These are phyloP conservation scores for Pteronura brasiliensis DNA, from an alignment of 2,113 vertebrate genomes.

Conservation along the genomic window DNA sequence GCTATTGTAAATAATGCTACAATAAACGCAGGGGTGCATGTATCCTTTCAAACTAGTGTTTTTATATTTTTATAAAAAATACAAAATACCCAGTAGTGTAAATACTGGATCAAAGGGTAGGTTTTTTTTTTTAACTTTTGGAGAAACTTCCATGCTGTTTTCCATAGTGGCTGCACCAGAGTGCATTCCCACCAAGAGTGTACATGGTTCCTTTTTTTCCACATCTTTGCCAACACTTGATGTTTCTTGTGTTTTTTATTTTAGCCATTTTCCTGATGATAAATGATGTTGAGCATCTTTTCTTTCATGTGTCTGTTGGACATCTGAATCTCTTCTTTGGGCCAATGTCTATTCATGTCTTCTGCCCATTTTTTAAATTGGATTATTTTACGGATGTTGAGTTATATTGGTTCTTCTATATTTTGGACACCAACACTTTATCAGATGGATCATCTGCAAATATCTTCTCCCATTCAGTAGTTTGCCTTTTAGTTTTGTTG, in stretches of 20 bases:
- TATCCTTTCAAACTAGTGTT: background rate
- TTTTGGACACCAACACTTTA: background rate
- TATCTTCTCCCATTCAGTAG: background rate
- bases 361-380: background rate
- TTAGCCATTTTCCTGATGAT: background rate
- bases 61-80: background rate
- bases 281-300: background rate
- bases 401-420: background rate
- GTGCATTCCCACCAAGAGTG: background rate
- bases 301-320: background rate
- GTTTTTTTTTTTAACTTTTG: background rate
- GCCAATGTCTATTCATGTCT: background rate
- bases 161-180: background rate
- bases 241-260: background rate
- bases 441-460: background rate
- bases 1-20: background rate
- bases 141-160: background rate
- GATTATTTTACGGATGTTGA: background rate
- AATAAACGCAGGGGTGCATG: background rate
- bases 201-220: background rate
- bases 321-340: background rate
- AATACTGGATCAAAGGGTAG: background rate
- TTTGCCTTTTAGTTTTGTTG: background rate
- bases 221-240: background rate
- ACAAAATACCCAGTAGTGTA: background rate